These are phyloP conservation scores for Anagyrus pseudococci DNA, from an alignment of 2,888 invertebrate genomes.

Conservation along the genomic window DNA sequence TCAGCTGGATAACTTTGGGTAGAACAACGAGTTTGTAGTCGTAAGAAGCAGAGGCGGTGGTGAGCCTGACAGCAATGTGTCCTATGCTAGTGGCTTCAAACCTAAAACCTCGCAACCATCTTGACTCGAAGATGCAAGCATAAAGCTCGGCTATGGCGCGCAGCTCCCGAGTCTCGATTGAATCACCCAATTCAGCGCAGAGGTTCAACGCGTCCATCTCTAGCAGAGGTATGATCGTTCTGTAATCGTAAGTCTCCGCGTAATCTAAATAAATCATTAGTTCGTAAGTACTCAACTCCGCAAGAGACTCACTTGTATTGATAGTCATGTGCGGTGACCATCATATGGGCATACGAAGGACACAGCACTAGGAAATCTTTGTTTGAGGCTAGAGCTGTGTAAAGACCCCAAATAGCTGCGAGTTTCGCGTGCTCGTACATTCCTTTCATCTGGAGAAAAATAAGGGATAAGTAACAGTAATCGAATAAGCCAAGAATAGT, in stretches of 20 bases:
- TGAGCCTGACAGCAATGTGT: constrained; percentile 56
- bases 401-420: constrained; percentile 68
- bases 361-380: constrained; percentile 66
- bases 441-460: constrained; percentile 46
- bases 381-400: constrained; percentile 64
- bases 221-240: constrained; percentile 50
- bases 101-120: constrained; percentile 58
- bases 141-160: constrained; percentile 62
- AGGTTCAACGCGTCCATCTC: constrained; percentile 61
- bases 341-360: constrained; percentile 65
- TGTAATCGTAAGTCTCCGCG: constrained; percentile 30
- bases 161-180: constrained; percentile 62
- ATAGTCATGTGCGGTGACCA: constrained; percentile 57
- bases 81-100: constrained; percentile 58
- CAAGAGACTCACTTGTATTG: constrained; percentile 34
- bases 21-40: constrained; percentile 53
- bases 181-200: constrained; percentile 56
- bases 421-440: constrained; percentile 64
- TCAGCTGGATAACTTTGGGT: constrained; percentile 57
- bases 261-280: neutral
- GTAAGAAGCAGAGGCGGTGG: constrained; percentile 53
- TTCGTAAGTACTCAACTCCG: neutral
- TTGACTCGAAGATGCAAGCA: constrained; percentile 60
- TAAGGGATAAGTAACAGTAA: no score
- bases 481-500: no score